Percentiles rank a stretch among this genome's conserved stretches.
phyloP scores from a whole-genome alignment of 2,113 vertebrate genomes.

The Syrmaticus mikado region DNA sequence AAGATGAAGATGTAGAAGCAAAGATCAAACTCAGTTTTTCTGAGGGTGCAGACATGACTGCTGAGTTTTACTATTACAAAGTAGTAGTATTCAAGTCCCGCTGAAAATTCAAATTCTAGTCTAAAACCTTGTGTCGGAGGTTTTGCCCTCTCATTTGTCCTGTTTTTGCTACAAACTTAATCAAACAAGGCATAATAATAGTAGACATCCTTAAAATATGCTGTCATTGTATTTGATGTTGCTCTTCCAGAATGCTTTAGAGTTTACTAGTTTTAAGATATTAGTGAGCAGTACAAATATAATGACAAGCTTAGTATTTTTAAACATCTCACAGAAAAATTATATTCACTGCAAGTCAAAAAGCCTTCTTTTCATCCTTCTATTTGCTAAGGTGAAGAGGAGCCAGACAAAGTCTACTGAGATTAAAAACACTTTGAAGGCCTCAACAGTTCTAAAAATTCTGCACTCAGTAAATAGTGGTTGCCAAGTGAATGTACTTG shows the following conservation, averaged over 20 bases:
- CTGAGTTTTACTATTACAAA: not conserved
- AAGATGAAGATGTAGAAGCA: not conserved
- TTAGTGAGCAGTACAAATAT: not conserved
- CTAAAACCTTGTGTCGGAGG: fast-evolving
- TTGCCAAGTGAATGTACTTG: not conserved
- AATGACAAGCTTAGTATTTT: not conserved
- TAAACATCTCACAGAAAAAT: not conserved
- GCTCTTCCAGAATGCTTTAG: fast-evolving
- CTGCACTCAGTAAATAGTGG: not conserved
- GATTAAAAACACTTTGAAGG: not conserved
- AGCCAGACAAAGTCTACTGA: not conserved
- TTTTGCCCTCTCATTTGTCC: not conserved
- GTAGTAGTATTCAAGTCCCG: not conserved
- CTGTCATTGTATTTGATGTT: not conserved
- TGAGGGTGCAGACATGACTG: not conserved
- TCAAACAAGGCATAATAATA: not conserved
- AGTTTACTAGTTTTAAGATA: not conserved
- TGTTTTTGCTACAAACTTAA: not conserved
- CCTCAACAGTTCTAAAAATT: not conserved
- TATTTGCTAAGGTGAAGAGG: not conserved
- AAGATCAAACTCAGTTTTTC: not conserved
- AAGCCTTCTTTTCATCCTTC: not conserved
- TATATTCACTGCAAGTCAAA: not conserved
- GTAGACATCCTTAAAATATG: not conserved
- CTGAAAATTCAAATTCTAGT: not conserved